These are phyloP conservation scores for Laterallus jamaicensis DNA, from an alignment of 2,113 vertebrate species.

Conservation along the genomic window DNA sequence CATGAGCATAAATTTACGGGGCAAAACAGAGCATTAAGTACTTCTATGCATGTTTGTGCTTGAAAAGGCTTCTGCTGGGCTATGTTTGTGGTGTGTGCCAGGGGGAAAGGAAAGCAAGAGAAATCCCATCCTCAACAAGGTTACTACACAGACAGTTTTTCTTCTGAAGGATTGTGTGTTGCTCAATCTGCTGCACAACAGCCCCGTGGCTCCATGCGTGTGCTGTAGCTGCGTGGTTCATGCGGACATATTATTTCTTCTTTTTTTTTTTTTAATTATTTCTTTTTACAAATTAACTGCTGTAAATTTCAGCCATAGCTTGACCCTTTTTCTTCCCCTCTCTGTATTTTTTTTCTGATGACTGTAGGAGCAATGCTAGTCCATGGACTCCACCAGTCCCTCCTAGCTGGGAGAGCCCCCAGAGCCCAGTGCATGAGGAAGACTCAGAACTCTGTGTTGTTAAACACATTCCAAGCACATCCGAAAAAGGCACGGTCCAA, in stretches of 20 bases:
- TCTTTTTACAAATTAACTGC: background rate
- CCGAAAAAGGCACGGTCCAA: background rate
- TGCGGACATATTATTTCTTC: fast-evolving
- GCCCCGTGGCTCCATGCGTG: fast-evolving
- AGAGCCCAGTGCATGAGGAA: background rate
- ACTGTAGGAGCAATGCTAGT: background rate
- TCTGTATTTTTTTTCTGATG: background rate
- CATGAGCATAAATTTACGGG: background rate
- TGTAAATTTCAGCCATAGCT: background rate
- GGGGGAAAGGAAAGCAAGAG: background rate
- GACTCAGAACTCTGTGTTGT: background rate
- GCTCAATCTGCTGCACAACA: background rate
- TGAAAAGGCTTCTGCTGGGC: background rate
- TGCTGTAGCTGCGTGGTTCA: background rate
- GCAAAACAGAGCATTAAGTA: background rate
- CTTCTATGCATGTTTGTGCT: background rate
- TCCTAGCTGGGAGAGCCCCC: background rate
- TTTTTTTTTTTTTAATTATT: background rate
- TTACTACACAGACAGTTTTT: background rate
- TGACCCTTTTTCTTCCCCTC: background rate
- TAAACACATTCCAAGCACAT: background rate
- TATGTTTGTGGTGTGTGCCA: background rate
- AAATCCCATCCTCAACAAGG: background rate
- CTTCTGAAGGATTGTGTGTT: background rate
- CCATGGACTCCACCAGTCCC: background rate